A percentile compares a stretch with the other conserved stretches of the same genome.
Evolutionary conservation across 2,797 vertebrate genomes (phyloP).

Genomic region (Steatocranus sp.): DNA sequence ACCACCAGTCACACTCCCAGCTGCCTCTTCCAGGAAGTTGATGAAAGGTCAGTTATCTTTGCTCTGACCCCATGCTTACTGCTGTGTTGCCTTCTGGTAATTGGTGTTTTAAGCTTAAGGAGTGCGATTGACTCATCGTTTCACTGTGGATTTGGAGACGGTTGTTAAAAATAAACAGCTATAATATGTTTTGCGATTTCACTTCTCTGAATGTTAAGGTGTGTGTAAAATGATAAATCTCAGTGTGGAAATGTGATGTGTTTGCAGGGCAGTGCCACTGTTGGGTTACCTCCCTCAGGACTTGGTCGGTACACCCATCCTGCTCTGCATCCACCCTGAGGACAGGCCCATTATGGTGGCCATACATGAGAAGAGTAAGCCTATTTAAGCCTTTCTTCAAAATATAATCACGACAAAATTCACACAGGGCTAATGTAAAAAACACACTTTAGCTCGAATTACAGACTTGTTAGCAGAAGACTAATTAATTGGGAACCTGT

Average conservation of each 20-base stretch:
- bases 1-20: conserved; percentile 92
- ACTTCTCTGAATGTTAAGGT: background rate
- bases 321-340: conserved; percentile 87
- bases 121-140: background rate
- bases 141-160: background rate
- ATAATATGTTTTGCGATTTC: background rate
- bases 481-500: background rate
- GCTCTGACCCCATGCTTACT: background rate
- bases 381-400: background rate
- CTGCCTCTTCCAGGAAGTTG: conserved; percentile 93
- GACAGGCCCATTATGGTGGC: conserved; percentile 88
- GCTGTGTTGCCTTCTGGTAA: background rate
- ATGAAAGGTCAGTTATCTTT: conserved; percentile 81
- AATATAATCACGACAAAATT: background rate
- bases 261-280: conserved; percentile 81
- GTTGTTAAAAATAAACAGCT: background rate
- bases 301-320: conserved; percentile 84
- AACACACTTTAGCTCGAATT: background rate
- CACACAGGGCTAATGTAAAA: background rate
- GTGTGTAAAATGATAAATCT: background rate
- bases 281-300: conserved; percentile 90
- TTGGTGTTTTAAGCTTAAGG: background rate
- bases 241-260: background rate
- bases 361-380: conserved; percentile 90
- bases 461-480: background rate